These are phyloP conservation scores for Sinella curviseta DNA, from an alignment of 1,140 invertebrate species.

Conservation along the genomic window DNA sequence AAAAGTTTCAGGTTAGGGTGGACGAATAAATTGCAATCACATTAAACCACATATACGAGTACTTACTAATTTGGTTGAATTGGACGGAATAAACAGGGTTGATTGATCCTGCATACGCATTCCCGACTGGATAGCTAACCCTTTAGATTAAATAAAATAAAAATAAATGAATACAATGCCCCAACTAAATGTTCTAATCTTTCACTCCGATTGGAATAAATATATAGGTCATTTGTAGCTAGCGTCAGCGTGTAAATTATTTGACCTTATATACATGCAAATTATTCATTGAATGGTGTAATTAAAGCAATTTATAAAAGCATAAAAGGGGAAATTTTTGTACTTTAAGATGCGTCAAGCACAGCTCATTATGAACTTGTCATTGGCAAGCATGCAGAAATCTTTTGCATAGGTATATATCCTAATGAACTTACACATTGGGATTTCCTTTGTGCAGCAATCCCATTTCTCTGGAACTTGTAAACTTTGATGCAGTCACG, in stretches of 20 bases:
- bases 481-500: background rate
- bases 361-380: no score
- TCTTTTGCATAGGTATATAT: background rate
- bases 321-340: no score
- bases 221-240: no score
- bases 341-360: no score
- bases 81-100: constrained; percentile 2
- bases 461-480: constrained; percentile 4
- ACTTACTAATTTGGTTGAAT: constrained; percentile 12
- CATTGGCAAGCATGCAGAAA: no score
- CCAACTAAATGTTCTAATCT: no score
- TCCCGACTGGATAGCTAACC: background rate
- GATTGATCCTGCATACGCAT: constrained; percentile 7
- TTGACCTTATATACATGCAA: no score
- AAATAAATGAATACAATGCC: no score
- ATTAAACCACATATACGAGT: background rate
- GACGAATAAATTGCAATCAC: background rate
- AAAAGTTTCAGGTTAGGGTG: background rate
- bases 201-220: no score
- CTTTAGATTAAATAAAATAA: background rate
- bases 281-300: no score
- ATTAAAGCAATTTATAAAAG: no score
- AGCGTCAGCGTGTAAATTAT: no score
- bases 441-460: background rate
- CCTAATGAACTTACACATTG: constrained; percentile 15